Percentiles rank a stretch among this genome's conserved stretches.
Evolutionary conservation across 2,113 vertebrate species (phyloP).

Genomic region (Recurvirostra avosetta): DNA sequence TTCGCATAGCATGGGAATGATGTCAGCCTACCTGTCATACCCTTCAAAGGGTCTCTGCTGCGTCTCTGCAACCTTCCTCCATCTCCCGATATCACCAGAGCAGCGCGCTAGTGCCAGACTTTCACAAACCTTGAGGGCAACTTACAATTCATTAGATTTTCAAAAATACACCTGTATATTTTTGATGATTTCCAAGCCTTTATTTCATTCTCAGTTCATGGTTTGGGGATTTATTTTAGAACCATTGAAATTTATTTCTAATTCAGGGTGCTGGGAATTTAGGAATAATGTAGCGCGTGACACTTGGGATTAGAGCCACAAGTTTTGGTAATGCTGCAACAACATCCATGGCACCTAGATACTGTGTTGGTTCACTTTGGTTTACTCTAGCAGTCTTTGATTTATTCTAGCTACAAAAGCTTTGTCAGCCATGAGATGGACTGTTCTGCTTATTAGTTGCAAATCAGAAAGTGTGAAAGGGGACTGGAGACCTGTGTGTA

Average conservation of each 20-base stretch:
- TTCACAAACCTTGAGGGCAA: neutral
- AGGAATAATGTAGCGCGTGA: neutral
- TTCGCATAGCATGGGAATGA: neutral
- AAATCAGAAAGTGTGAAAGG: neutral
- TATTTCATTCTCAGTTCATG: neutral
- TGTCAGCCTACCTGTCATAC: neutral
- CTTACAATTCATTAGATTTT: neutral
- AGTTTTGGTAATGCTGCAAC: neutral
- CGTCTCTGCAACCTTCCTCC: neutral
- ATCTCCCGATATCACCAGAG: neutral
- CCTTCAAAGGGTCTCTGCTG: neutral
- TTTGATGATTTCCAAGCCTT: neutral
- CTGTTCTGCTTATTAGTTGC: neutral
- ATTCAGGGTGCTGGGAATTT: neutral
- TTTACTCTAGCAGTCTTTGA: neutral
- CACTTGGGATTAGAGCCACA: neutral
- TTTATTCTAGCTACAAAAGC: neutral
- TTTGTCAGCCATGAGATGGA: neutral
- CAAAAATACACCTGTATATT: neutral
- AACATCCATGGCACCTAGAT: neutral
- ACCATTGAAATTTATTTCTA: neutral
- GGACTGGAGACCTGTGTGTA: neutral
- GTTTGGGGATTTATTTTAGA: neutral
- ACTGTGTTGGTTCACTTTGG: neutral
- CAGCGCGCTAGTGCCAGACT: neutral